Percentiles rank a stretch among this genome's conserved stretches.
Conservation (phyloP, 2,113 vertebrate species). For the Anolis sagrei region DNA sequence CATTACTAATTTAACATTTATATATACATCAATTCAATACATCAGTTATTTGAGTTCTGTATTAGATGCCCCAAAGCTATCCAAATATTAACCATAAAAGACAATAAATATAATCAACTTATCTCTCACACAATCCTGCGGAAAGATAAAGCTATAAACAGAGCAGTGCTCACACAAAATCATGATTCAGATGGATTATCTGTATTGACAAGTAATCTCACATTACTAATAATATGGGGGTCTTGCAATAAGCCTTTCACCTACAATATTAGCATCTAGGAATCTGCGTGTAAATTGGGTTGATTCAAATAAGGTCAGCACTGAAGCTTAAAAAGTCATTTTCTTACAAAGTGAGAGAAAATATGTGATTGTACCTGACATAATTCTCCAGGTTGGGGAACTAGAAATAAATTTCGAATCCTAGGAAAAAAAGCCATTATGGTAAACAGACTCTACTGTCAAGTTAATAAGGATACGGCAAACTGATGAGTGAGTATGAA, state of each 20-base stretch:
- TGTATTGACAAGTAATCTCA: neutral
- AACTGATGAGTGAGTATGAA: neutral
- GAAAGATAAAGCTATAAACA: constrained; percentile 1
- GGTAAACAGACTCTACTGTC: neutral
- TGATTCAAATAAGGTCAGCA: constrained; percentile 4
- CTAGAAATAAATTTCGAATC: neutral
- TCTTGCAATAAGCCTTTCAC: neutral
- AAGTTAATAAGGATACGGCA: neutral
- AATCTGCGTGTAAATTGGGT: neutral
- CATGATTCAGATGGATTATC: neutral
- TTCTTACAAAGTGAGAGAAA: neutral
- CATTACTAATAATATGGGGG: neutral
- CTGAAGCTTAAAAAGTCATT: neutral
- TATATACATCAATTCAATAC: neutral
- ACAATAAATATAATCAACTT: neutral
- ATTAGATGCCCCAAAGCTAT: neutral
- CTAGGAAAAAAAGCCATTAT: neutral
- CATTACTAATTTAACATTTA: neutral
- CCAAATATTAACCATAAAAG: neutral
- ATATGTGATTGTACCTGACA: neutral
- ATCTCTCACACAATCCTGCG: neutral
- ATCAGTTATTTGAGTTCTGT: neutral
- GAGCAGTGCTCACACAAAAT: neutral
- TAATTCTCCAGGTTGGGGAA: neutral
- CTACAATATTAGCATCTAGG: neutral